Conservation (phyloP, 2,888 invertebrate species). For the Cybosia mesomella region DNA sequence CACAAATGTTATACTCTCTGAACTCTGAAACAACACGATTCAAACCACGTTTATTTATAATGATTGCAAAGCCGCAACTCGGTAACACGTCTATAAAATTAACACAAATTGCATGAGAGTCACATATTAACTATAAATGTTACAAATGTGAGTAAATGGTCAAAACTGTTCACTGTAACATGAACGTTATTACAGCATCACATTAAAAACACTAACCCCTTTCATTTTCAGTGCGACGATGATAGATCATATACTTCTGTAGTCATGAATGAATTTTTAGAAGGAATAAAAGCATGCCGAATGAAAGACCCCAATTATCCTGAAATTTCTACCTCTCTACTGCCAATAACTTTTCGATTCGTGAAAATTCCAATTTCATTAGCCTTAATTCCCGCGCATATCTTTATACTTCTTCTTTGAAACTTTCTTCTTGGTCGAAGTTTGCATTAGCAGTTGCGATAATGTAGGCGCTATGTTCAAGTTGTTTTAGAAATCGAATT, state of each 20-base stretch:
- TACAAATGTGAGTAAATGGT: constrained; percentile 48
- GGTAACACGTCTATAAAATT: constrained; percentile 71
- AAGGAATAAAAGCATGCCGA: constrained; percentile 76
- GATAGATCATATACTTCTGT: constrained; percentile 53
- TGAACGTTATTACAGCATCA: constrained; percentile 44
- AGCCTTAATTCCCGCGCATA: constrained; percentile 81
- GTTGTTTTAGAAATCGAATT: constrained; percentile 82
- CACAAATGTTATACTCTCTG: constrained; percentile 62
- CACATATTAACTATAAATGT: constrained; percentile 65
- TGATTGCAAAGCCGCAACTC: constrained; percentile 65
- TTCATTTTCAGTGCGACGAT: constrained; percentile 59
- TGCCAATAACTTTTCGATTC: constrained; percentile 77
- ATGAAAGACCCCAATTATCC: constrained; percentile 68
- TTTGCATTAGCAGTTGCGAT: constrained; percentile 84
- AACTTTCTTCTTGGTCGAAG: constrained; percentile 82
- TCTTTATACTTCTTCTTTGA: constrained; percentile 80
- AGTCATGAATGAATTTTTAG: constrained; percentile 72
- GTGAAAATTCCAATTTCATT: constrained; percentile 83
- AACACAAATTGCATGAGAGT: constrained; percentile 79
- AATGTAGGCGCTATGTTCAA: constrained; percentile 83
- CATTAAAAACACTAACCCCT: constrained; percentile 47
- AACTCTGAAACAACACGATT: constrained; percentile 67
- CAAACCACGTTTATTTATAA: constrained; percentile 62
- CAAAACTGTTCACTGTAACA: constrained; percentile 52
- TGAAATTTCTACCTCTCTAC: constrained; percentile 65